Percentiles rank a stretch among this genome's conserved stretches.
Evolutionary conservation across 2,888 invertebrate species (phyloP).

Genomic region (Athetis lepigone): DNA sequence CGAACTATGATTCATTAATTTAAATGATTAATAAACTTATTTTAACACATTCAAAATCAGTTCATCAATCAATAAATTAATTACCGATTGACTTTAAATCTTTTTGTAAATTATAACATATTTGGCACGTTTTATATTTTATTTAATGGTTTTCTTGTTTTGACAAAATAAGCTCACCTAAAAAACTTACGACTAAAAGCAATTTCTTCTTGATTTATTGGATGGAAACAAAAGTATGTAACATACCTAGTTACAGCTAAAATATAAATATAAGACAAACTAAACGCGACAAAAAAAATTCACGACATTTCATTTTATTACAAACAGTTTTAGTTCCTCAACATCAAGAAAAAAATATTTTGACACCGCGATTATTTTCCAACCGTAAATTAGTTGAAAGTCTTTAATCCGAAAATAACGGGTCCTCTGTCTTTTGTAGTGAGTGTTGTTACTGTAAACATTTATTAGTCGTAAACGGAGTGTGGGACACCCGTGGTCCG

Average conservation of each 20-base stretch:
- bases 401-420: slow-evolving; percentile 57
- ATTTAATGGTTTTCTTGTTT: too few relatives aligned
- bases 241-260: background rate
- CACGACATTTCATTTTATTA: background rate
- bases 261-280: background rate
- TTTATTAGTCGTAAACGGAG: slow-evolving; percentile 58
- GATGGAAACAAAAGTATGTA: background rate
- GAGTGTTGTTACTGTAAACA: slow-evolving; percentile 40
- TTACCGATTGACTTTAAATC: too few relatives aligned
- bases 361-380: slow-evolving; percentile 25
- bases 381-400: slow-evolving; percentile 49
- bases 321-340: background rate
- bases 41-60: too few relatives aligned
- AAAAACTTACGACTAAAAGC: background rate
- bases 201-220: background rate
- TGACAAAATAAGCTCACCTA: background rate
- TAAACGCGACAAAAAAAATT: background rate
- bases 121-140: too few relatives aligned
- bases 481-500: slow-evolving; percentile 52
- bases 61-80: too few relatives aligned
- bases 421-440: slow-evolving; percentile 43
- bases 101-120: too few relatives aligned
- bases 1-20: too few relatives aligned
- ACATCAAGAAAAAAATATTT: slow-evolving; percentile 12
- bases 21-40: too few relatives aligned